Base-by-base conservation (phyloP, 2,113 vertebrate genomes). In the Arothron firmamentum region DNA sequence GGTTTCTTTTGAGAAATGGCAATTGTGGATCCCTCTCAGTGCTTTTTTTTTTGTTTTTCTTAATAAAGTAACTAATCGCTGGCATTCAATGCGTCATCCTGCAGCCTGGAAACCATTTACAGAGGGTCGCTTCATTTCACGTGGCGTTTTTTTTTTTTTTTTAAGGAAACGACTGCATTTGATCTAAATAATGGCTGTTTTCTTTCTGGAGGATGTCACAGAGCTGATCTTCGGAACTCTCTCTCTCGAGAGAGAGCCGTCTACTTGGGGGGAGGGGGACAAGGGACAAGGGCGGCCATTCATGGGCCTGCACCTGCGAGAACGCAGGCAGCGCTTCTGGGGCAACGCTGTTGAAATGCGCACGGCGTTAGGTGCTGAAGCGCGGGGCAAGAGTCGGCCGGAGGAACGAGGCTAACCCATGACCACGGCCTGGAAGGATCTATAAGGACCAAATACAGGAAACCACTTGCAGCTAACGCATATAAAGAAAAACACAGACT, bases 201-300 rank as follows among this genome's bases (percentile, higher is more conserved):
- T 88, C 74, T 85, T 77, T 76, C 78, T 75, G 54, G 53, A 70
- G 72, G 78, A 79, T 70, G 81, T 84, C 74, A 79, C 78, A 77
- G 85, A 87, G 78, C 53, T 60, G 65, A 74, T 87, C 83, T 81
- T 85, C 64, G 65, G 74, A 70, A 73, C 69, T 72, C 77, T 55
- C 43, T 49, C 47, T 49, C 10, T 19, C 9, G n/a, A 63, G 79
- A 84, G 77, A 75, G 75, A 70, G 74, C 79, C 82, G 74, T 79
- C 70, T 63, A 70, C 80, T 69, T 65, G 47, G 67, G 59, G 72
- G 74, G 65, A 57, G 10, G 15, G 14, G 23, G 21, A 49, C 25
- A 49, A 70, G 54, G 77, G 78, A 92, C 88, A 92, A 92, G 85
- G 89, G 72, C 72, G 56, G 59, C 84, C 85, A 87, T 91, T 91